These are phyloP conservation scores for Bolinopsis microptera DNA, from an alignment of 37 sponge, comb jelly and placozoan genomes.

Conservation along the genomic window DNA sequence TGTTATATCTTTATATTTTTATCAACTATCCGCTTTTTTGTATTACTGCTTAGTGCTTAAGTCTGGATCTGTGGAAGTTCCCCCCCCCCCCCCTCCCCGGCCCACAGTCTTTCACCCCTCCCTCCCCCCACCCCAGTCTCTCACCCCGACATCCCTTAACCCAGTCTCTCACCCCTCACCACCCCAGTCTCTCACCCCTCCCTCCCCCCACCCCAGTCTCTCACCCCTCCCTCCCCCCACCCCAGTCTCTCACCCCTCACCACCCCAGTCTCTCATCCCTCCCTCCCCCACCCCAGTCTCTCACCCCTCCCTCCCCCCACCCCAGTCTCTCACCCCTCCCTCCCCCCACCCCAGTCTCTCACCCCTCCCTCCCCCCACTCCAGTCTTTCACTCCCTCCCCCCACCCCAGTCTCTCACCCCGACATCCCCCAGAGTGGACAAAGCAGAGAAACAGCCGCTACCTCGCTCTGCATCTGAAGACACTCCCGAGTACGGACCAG, in stretches of 20 bases:
- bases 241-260: neutral
- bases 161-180: neutral
- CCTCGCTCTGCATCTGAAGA: conserved; percentile 47
- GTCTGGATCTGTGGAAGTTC: no score
- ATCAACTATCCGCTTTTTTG: no score
- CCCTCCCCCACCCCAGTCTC: neutral
- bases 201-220: neutral
- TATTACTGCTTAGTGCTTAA: no score
- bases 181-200: neutral
- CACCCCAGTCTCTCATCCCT: neutral
- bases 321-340: neutral
- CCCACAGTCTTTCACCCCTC: neutral
- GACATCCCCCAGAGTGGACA: conserved; percentile 28
- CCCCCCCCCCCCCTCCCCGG: no score
- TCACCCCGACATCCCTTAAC: neutral
- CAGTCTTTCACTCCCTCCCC: neutral
- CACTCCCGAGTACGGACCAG: neutral
- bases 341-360: neutral
- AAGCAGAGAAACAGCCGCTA: neutral
- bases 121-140: neutral
- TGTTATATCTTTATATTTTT: no score
- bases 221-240: neutral
- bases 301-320: neutral
- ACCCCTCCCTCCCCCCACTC: neutral
- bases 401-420: no score